These are phyloP conservation scores for Cephalopachus bancanus DNA, from an alignment of 2,797 vertebrate species.

Conservation along the genomic window DNA sequence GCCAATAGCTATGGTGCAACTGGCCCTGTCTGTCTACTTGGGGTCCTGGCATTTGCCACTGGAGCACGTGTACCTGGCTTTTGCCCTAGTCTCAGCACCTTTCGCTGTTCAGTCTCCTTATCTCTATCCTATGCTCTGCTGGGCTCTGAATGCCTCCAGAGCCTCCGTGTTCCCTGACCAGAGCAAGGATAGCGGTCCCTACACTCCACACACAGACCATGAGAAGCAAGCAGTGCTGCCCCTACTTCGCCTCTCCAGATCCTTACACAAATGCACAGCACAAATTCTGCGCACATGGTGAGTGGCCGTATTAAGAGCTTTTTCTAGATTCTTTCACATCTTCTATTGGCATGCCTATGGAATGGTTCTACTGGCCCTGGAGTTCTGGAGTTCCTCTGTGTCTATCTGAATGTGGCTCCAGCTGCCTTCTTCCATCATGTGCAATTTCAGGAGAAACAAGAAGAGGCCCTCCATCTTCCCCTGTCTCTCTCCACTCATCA, in stretches of 20 bases:
- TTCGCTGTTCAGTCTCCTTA: too few relatives aligned
- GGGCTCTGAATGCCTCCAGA: too few relatives aligned
- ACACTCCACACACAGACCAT: not conserved
- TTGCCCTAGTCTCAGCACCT: not conserved
- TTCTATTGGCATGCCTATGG: not conserved
- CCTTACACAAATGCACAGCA: not conserved
- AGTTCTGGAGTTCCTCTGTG: not conserved
- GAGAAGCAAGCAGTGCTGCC: not conserved
- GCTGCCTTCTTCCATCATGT: too few relatives aligned
- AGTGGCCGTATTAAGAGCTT: not conserved
- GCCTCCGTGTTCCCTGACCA: not conserved
- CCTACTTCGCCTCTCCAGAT: not conserved
- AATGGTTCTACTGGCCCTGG: rapidly evolving
- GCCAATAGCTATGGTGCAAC: too few relatives aligned
- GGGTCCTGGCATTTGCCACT: not conserved
- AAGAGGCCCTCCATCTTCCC: not conserved
- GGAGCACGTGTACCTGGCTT: rapidly evolving
- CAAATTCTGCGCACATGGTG: not conserved
- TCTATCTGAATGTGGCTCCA: not conserved
- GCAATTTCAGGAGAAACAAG: not conserved
- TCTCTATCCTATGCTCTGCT: not conserved
- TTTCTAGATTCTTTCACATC: not conserved
- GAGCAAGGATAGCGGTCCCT: not conserved
- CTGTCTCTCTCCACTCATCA: not conserved
- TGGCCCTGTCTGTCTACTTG: rapidly evolving